Evolutionary conservation across 2,113 vertebrate genomes (phyloP).

Genomic region (Melanostigma gelatinosum): DNA sequence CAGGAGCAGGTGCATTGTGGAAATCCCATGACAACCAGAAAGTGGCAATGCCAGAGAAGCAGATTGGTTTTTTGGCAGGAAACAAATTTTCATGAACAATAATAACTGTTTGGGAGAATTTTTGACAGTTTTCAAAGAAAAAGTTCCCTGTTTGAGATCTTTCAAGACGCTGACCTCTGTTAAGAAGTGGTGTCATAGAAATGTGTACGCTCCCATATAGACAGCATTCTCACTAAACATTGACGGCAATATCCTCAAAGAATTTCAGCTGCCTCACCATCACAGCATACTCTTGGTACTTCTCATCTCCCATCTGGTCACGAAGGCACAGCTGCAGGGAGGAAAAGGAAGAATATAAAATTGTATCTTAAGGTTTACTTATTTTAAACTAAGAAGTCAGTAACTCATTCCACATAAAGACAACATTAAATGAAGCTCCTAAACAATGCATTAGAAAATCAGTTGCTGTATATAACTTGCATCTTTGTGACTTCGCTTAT

Average conservation of each 20-base stretch:
- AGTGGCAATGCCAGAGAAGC: neutral
- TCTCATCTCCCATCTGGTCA: constrained; percentile 90
- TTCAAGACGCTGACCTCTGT: neutral
- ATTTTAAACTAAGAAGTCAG: neutral
- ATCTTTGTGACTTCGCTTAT: neutral
- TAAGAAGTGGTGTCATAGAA: neutral
- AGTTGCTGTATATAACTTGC: neutral
- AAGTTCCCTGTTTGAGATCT: neutral
- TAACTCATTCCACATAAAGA: neutral
- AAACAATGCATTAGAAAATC: neutral
- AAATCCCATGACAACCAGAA: neutral
- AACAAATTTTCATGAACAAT: neutral
- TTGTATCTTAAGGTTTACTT: neutral
- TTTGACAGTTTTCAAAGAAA: too few relatives aligned
- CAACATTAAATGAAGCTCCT: too few relatives aligned
- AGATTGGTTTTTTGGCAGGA: neutral
- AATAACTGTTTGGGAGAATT: neutral
- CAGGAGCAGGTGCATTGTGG: neutral
- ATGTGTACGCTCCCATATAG: neutral
- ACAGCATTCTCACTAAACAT: constrained; percentile 67
- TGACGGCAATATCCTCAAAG: constrained; percentile 89
- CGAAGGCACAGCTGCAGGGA: constrained; percentile 83
- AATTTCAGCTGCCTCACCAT: constrained; percentile 96
- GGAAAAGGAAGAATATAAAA: neutral
- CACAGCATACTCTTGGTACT: constrained; percentile 87